phyloP scores from a whole-genome alignment of 2,888 invertebrate species.

The Clivina fossor region DNA sequence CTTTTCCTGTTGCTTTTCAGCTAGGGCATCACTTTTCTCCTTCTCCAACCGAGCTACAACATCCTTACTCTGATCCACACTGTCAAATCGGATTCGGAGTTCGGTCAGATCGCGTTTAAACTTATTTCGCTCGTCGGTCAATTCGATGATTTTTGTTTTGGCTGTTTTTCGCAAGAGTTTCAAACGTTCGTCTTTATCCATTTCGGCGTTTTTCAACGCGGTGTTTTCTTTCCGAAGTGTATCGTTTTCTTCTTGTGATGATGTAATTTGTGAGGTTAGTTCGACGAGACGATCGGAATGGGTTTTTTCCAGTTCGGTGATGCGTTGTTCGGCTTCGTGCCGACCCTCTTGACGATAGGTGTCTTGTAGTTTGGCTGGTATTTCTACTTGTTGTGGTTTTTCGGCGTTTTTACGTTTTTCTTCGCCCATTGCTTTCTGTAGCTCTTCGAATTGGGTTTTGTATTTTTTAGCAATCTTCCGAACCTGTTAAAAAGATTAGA shows the following conservation, averaged over 20 bases:
- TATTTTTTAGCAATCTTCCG: constrained; percentile 92
- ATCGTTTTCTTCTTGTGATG: constrained; percentile 57
- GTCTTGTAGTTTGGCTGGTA: constrained; percentile 51
- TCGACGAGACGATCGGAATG: constrained; percentile 55
- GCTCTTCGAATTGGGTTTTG: constrained; percentile 81
- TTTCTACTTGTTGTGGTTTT: constrained; percentile 56
- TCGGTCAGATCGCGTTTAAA: constrained; percentile 62
- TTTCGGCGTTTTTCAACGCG: constrained; percentile 49
- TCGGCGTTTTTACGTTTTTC: constrained; percentile 56
- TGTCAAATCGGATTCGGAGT: constrained; percentile 56
- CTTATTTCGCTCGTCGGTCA: constrained; percentile 69
- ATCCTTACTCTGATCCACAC: constrained; percentile 58
- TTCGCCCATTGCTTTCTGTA: constrained; percentile 64
- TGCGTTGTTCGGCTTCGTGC: constrained; percentile 51
- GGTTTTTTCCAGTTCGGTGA: constrained; percentile 52
- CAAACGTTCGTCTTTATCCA: constrained; percentile 55
- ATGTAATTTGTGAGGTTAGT: constrained; percentile 53
- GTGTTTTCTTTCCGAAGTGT: constrained; percentile 58
- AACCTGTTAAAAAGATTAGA: too few relatives aligned
- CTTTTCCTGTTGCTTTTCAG: constrained; percentile 60
- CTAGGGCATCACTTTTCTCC: constrained; percentile 66
- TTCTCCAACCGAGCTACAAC: constrained; percentile 72
- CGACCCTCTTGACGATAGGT: constrained; percentile 55
- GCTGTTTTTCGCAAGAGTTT: constrained; percentile 68
- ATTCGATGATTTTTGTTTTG: constrained; percentile 69